phyloP scores from a whole-genome alignment of 2,113 vertebrate species.

The Anser brachyrhynchus region DNA sequence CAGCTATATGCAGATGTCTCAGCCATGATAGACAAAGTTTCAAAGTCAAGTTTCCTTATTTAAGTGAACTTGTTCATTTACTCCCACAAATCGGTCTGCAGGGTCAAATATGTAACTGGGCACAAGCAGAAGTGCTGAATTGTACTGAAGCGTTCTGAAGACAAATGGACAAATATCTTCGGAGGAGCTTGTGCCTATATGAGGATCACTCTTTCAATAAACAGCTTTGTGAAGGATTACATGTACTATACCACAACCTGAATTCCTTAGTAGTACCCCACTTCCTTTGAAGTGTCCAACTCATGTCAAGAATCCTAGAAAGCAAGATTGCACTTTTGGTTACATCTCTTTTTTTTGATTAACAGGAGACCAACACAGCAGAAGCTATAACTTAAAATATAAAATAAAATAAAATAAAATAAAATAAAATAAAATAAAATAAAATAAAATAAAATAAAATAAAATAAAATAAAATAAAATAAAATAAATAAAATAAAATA shows the following conservation, averaged over 20 bases:
- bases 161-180: not conserved
- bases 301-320: not conserved
- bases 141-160: not conserved
- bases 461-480: too few species aligned
- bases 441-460: too few species aligned
- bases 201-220: not conserved
- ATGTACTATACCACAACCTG: not conserved
- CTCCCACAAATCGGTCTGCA: not conserved
- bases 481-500: too few species aligned
- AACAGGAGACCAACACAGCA: not conserved
- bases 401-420: too few species aligned
- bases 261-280: not conserved
- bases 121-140: not conserved
- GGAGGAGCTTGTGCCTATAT: not conserved
- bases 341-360: conserved; percentile 1
- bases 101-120: not conserved
- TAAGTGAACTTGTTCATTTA: not conserved
- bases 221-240: not conserved
- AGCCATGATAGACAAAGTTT: not conserved
- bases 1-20: not conserved
- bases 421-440: too few species aligned
- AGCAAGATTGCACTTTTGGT: not conserved
- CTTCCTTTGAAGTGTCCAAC: not conserved
- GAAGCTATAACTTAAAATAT: not conserved
- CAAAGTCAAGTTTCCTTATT: not conserved